Conservation (phyloP, 2,888 invertebrate genomes). For the Alsophila aescularia region DNA sequence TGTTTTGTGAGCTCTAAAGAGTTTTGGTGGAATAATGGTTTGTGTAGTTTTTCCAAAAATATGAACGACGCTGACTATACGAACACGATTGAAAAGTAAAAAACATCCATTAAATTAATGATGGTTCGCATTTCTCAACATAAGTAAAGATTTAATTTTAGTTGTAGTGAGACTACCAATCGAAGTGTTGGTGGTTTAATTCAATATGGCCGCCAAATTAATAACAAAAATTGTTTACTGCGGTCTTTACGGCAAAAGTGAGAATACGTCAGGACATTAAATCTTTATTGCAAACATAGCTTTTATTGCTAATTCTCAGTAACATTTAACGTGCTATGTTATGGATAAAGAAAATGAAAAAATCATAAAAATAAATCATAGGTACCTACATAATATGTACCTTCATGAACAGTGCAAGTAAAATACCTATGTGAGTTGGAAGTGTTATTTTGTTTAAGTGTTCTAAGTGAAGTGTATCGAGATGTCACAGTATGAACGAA, state of each 20-base stretch:
- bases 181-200: constrained; percentile 33
- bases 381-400: neutral
- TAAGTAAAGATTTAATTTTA: constrained; percentile 12
- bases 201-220: constrained; percentile 67
- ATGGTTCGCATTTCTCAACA: neutral
- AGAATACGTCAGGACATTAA: neutral
- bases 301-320: neutral
- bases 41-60: constrained; percentile 6
- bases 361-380: neutral
- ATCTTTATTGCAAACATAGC: neutral
- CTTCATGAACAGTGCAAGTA: neutral
- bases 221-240: constrained; percentile 54
- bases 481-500: constrained; percentile 75
- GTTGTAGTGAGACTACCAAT: neutral
- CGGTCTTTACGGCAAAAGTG: constrained; percentile 26
- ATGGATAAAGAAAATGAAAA: neutral
- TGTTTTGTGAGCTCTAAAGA: neutral
- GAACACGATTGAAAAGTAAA: neutral
- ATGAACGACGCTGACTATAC: neutral
- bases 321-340: neutral
- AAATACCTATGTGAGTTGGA: constrained; percentile 5
- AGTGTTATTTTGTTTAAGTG: constrained; percentile 30
- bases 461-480: constrained; percentile 51
- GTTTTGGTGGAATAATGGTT: neutral
- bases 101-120: neutral